Conservation (phyloP, 2,888 invertebrate species). For the Copidosoma aretas region DNA sequence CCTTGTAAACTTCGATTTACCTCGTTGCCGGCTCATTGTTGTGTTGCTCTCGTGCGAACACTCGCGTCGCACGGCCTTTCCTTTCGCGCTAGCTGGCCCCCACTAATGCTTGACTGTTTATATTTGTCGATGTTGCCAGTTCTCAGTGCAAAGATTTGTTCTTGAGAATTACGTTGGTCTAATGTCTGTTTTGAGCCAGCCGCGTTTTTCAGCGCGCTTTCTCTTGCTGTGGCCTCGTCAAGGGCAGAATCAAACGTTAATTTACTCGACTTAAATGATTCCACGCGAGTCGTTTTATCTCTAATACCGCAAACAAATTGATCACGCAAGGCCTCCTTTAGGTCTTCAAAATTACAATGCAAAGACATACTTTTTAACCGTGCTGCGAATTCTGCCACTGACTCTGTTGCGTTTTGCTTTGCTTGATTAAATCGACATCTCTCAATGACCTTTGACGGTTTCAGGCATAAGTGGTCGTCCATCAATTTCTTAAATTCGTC, state of each 20-base stretch:
- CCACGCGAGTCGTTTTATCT: background rate
- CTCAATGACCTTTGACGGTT: slow-evolving; percentile 32
- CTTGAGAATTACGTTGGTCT: background rate
- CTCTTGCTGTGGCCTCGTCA: background rate
- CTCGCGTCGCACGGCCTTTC: background rate
- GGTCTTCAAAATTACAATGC: background rate
- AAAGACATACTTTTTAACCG: slow-evolving; percentile 54
- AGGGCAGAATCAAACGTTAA: background rate
- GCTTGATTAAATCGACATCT: slow-evolving; percentile 32
- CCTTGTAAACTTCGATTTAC: background rate
- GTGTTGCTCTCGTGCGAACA: background rate
- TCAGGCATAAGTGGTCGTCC: slow-evolving; percentile 32
- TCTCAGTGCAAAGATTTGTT: no score
- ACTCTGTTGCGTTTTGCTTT: slow-evolving; percentile 47
- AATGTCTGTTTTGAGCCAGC: background rate
- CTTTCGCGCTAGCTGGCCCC: background rate
- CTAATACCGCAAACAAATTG: background rate
- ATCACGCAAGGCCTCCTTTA: no score
- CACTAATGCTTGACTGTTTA: no score
- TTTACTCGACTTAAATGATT: background rate
- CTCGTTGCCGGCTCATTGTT: background rate
- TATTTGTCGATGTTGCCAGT: no score
- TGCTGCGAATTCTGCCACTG: slow-evolving; percentile 46
- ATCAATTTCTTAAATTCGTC: slow-evolving; percentile 36
- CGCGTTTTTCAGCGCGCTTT: background rate